These are phyloP conservation scores for Poicephalus meyeri DNA, from an alignment of 2,113 vertebrate genomes.

Conservation along the genomic window DNA sequence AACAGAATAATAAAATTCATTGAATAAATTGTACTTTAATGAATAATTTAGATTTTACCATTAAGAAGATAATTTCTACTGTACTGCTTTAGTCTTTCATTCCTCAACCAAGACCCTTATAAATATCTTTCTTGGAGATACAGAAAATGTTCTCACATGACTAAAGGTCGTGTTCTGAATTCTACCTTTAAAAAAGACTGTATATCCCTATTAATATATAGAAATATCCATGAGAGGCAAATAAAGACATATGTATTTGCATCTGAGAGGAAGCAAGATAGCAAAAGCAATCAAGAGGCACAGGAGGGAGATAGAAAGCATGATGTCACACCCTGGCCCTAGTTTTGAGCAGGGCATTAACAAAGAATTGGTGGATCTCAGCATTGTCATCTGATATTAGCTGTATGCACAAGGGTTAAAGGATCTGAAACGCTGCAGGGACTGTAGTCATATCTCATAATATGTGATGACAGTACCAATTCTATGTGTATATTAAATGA, in stretches of 20 bases:
- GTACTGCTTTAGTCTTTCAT: background rate
- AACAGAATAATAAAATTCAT: conserved; percentile 46
- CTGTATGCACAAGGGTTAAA: background rate
- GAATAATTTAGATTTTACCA: conserved; percentile 48
- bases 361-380: conserved; percentile 17
- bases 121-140: background rate
- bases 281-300: background rate
- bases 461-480: background rate
- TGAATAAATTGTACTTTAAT: conserved; percentile 49
- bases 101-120: background rate
- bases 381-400: background rate
- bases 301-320: background rate
- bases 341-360: background rate
- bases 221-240: background rate
- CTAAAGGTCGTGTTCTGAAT: background rate
- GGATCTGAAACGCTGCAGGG: background rate
- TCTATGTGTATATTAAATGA: background rate
- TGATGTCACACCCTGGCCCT: background rate
- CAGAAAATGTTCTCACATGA: background rate
- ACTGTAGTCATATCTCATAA: background rate
- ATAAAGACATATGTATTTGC: background rate
- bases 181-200: background rate
- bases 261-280: background rate
- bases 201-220: background rate
- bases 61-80: conserved; percentile 47